phyloP scores from a whole-genome alignment of 2,888 invertebrate species.

The Onthophagus sagittarius region DNA sequence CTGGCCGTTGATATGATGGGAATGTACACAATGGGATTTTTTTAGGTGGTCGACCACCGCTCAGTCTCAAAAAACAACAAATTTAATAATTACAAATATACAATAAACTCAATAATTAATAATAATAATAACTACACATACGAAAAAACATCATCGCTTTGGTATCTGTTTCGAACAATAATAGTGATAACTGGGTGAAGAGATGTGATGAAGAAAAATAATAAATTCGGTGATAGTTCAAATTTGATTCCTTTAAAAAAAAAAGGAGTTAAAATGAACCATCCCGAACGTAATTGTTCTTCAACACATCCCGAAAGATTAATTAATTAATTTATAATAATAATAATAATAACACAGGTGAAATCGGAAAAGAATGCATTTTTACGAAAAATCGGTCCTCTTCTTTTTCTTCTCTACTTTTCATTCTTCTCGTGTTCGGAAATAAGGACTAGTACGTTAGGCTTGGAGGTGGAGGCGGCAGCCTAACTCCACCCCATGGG shows the following conservation, averaged over 20 bases:
- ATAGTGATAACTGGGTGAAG: conserved; percentile 12
- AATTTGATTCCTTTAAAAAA: background rate
- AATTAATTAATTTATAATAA: background rate
- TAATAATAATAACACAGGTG: conserved; percentile 3
- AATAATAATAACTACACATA: conserved; percentile 45
- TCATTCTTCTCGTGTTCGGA: conserved; percentile 21
- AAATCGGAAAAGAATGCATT: background rate
- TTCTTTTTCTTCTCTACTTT: background rate
- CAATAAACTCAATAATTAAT: conserved; percentile 37
- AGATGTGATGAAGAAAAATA: conserved; percentile 12
- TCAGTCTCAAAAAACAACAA: conserved; percentile 51
- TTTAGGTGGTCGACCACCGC: conserved; percentile 30
- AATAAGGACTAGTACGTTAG: conserved; percentile 48
- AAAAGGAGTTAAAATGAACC: background rate
- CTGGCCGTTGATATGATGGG: conserved; percentile 49
- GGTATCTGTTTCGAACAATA: conserved; percentile 48
- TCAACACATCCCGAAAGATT: background rate
- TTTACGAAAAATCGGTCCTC: background rate
- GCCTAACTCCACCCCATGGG: conserved; percentile 74
- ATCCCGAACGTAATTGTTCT: background rate
- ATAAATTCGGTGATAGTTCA: conserved; percentile 2
- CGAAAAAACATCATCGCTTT: conserved; percentile 50
- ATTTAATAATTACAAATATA: conserved; percentile 47
- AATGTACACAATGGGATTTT: conserved; percentile 44
- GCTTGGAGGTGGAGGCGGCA: conserved; percentile 55